Base-by-base conservation (phyloP, 2,888 invertebrate species). In the Ashinkailepas kermadecensis region DNA sequence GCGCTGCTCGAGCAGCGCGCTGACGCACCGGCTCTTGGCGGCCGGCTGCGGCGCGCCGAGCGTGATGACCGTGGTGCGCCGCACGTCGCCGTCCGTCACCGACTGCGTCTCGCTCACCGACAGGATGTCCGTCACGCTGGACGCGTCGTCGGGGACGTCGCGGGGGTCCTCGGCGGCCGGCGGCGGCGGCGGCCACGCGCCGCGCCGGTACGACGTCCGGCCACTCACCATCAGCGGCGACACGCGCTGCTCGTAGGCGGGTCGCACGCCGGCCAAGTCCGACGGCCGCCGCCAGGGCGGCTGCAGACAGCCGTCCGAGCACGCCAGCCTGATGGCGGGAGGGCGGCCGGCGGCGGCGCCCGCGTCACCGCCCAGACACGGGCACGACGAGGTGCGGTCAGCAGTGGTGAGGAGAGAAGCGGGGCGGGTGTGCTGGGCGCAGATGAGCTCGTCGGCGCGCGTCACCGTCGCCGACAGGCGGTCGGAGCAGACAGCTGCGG, bases 401-500 rank as follows among this genome's bases (percentile, higher is more conserved):
- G 67, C 12, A 7, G 59, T 15, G 15, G 59, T 39, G 39, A 39
- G 39, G 39, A 39, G 39, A 39, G 39, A 39, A 4, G 39, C 39
- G 39, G 39, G 39, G 39, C 39, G 4, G 39, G 39, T 39, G 39
- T 4, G 39, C 39, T 4, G 39, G 39, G 39, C 39, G 4, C 39
- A 39, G 39, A 39, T 39, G 39, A 39, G 39, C 39, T 39, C 39
- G 39, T 39, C 39, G 39, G 39, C 39, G 39, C 39, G 39, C 39
- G 39, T 1, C 39, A 4, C 39, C 4, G 39, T 4, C 39, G 39
- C 39, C 39, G 59, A 13, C 59, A 59, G 12, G 59, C 11, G 12
- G 59, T 0, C 59, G 59, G 12, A 59, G 59, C 59, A 7, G 12
- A 59, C 59, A 87, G 59, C 12, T 0, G 15, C 59, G 15, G 59